phyloP scores from a whole-genome alignment of 2,113 vertebrate genomes.

The Mobula birostris region DNA sequence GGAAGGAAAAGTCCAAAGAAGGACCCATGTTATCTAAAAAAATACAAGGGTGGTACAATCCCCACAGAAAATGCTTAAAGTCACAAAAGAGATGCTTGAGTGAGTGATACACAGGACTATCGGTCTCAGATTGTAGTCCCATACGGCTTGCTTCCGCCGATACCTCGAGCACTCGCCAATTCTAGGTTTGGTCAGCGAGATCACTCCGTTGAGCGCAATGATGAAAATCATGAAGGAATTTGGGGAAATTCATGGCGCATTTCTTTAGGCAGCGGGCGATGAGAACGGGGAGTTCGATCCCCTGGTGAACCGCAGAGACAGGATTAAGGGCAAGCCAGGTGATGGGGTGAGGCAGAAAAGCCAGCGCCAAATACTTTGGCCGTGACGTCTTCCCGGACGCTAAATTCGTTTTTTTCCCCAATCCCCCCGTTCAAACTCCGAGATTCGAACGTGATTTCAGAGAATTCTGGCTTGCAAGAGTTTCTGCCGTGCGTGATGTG shows the following conservation, averaged over 20 bases:
- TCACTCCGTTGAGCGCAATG: too few relatives aligned
- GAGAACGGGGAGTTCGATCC: background rate
- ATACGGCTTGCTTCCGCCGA: too few relatives aligned
- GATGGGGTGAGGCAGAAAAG: background rate
- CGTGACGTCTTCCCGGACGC: background rate
- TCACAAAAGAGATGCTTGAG: too few relatives aligned
- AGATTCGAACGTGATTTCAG: background rate
- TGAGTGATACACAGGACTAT: too few relatives aligned
- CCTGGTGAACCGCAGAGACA: background rate
- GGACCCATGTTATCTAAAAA: too few relatives aligned
- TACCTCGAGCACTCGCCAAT: too few relatives aligned
- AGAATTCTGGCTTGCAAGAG: slow-evolving; percentile 52
- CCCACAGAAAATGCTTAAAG: too few relatives aligned
- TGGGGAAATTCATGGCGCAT: background rate
- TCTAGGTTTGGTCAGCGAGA: too few relatives aligned
- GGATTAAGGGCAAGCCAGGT: background rate
- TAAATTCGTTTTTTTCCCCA: background rate
- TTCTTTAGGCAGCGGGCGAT: background rate
- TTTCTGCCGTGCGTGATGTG: slow-evolving; percentile 57
- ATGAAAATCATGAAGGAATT: too few relatives aligned
- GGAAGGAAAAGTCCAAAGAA: too few relatives aligned
- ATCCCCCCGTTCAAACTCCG: background rate
- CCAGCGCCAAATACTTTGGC: background rate
- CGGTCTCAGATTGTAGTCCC: too few relatives aligned
- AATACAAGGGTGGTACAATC: too few relatives aligned